Percentiles rank a stretch among this genome's conserved stretches.
phyloP scores from a whole-genome alignment of 2,113 vertebrate species.

The Platysternon megacephalum region DNA sequence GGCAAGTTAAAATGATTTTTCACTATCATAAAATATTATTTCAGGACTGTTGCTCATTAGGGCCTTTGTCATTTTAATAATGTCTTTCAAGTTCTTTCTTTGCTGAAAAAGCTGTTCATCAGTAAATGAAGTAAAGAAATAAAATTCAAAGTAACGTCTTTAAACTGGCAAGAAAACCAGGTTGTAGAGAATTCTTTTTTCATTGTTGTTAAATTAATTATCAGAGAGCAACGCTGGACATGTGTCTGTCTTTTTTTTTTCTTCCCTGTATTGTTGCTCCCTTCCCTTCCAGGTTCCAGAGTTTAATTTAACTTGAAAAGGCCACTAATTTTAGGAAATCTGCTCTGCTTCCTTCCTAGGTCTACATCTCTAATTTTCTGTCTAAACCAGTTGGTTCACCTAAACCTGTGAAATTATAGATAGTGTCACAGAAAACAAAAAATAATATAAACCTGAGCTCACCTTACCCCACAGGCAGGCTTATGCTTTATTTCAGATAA shows the following conservation, averaged over 20 bases:
- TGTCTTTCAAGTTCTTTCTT: neutral
- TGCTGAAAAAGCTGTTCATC: neutral
- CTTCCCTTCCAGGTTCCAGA: neutral
- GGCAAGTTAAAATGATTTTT: neutral
- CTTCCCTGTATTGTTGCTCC: neutral
- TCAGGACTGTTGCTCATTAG: neutral
- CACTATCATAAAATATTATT: neutral
- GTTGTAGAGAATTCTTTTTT: neutral
- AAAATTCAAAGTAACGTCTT: neutral
- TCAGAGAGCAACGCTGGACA: neutral
- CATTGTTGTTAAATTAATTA: neutral
- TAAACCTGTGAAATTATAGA: neutral
- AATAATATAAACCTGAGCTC: neutral
- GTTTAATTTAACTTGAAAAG: neutral
- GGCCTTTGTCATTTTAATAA: neutral
- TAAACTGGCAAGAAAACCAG: neutral
- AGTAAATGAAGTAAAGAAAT: neutral
- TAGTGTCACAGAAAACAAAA: neutral
- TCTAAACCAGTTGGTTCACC: neutral
- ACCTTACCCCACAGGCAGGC: neutral
- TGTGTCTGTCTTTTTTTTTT: neutral
- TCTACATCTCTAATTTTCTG: too few species aligned
- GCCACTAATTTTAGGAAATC: neutral
- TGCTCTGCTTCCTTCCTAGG: neutral
- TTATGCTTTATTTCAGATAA: neutral